Evolutionary conservation across 2,888 invertebrate species (phyloP), one percentile per base, ranked within the genome.

Genomic region (Pantelozetes paolii): DNA sequence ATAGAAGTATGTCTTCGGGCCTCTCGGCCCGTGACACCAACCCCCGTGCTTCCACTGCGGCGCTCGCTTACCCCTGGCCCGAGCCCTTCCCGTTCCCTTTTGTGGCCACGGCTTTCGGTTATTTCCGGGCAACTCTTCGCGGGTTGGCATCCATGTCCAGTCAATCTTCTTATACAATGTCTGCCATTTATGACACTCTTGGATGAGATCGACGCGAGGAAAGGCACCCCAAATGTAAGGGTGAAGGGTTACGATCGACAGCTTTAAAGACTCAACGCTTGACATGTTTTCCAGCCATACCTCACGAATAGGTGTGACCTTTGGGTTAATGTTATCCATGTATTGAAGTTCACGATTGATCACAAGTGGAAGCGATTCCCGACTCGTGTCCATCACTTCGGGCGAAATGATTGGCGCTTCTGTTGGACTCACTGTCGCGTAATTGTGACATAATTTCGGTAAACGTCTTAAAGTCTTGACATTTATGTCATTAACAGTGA

Each of bases 51-150:
- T 85, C 83, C 89, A 96, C 1, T 95, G 81, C 0, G 97, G 97
- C 1, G 96, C 92, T 74, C 94, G 86, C 75, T 92, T 91, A 15
- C 93, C 94, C 18, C 96, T 94, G 81, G 96, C 96, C 59, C 98
- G 87, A 0, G 98, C 91, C 78, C 87, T 86, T 0, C 99, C 99
- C 36, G 86, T 81, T 28, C 95, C 94, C 84, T 99, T 99, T 81
- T 99, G 99, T 0, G 92, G 93, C 95, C 96, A 97, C 0, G 98
- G 98, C 80, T 99, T 98, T 32, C 87, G 86, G 0, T 94, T 94
- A 72, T 95, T 93, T 48, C 96, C 96, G 69, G 88, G 84, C 73
- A 91, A 89, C 84, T 99, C 98, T 0, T 91, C 89, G 74, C 92
- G 85, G 0, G 89, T 88, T 81, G 90, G 90, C 1, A 89, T 86